Base-by-base conservation (phyloP, 2,797 vertebrate species). In the Manis pentadactyla region DNA sequence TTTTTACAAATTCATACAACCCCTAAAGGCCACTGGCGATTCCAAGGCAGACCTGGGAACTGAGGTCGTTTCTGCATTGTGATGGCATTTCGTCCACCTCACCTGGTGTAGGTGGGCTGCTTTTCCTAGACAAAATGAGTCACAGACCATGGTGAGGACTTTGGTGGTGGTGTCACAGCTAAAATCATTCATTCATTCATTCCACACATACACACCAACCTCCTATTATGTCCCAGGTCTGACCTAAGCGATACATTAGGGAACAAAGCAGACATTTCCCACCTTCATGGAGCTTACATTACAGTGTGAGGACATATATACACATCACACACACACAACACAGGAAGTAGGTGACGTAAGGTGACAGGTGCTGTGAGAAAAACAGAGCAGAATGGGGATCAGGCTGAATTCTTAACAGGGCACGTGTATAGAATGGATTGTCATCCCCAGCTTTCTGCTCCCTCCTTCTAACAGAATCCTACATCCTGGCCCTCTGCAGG, bases 1-100 rank as follows among this genome's bases (percentile, higher is more conserved):
- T 88, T 97, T 94, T 97, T 90, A 93, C 90, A 87, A 55, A 25
- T 42, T 82, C 93, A 57, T 51, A 61, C 51, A 77, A 55, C 27
- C 82, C 71, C 75, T 71, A 13, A 94, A 88, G 91, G 69, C 75
- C 75, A 34, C 8, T 6, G n/a, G 82, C 66, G 61, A 17, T 49
- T 96, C 93, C 55, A 53, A 18, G 68, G 46, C 42, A 84, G 82
- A 37, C 39, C 27, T 29, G 18, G 81, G 39, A 79, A 29, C 5
- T 11, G 66, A 39, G 84, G 53, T 31, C 68, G 55, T 57, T 71
- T 64, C 55, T n/a, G 84, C 34, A 29, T 14, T 1, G 3, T 14
- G 68, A 86, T 78, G 73, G 93, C 82, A 11, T 17, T 81, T 46
- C 13, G 51, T 61, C 39, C 39, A 10, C 15, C 68, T 77, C 18